Base-by-base conservation (phyloP, 2,797 vertebrate genomes). In the Crypturellus tataupa region DNA sequence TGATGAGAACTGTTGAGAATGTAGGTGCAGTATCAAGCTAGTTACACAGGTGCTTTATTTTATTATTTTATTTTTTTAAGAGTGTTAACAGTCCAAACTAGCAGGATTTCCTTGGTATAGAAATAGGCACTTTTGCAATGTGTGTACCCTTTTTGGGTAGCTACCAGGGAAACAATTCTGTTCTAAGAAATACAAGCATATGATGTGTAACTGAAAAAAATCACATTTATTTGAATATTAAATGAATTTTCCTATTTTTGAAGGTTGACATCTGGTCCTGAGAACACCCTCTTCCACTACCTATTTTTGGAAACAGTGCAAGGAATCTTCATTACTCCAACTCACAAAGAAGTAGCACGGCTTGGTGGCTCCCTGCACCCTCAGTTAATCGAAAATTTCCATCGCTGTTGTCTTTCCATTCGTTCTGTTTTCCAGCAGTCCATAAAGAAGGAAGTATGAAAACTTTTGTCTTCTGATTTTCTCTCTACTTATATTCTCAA, bases 221-320 rank as follows among this genome's bases (percentile, higher is more conserved):
- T 60, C 37, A 6, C 42, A 85, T 18, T 39, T 31, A 40, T 46
- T 80, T 46, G 4, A 23, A 9, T 23, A 49, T 40, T 56, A 60
- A 80, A 39, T 76, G 1, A 75, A 40, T 69, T 86, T 27, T 94
- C 12, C 27, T 58, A 12, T 33, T 90, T 55, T 80, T 69, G 35
- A 95, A 99, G 99, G 94, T 97, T 99, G 82, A 99, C 98, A 5
- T 98, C 99, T 4, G 99, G 99, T 33, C 97, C 98, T 62, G 99
- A 99, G 97, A 99, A 99, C 95, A 99, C 99, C 9, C 98, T 99
- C 89, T 99, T 99, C 97, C 99, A 99, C 96, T 99, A 99, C 25
- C 97, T 99, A 17, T 98, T 98, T 94, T 98, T 99, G 98, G 99
- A 99, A 96, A 98, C 97, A 0, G 97, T 99, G 92, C 99, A 99